Percentiles rank a stretch among this genome's conserved stretches.
Evolutionary conservation across 2,888 invertebrate genomes (phyloP).

Genomic region (Philereme transversata): DNA sequence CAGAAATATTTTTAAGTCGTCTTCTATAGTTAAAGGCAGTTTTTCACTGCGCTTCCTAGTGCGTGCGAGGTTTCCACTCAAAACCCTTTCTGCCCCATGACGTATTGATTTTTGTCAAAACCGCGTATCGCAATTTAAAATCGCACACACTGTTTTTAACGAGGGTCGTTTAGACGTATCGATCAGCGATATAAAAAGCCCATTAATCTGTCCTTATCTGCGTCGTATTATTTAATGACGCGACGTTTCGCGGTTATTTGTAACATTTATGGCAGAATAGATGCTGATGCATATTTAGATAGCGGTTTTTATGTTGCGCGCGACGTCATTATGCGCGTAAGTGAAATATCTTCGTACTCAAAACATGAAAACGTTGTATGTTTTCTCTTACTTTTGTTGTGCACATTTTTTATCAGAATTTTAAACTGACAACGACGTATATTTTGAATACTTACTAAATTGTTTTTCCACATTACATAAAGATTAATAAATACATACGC

Average conservation of each 20-base stretch:
- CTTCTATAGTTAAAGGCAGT: too few species aligned
- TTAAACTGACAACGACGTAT: too few species aligned
- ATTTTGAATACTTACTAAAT: too few species aligned
- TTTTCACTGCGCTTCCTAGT: too few species aligned
- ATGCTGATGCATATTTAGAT: slow-evolving; percentile 70
- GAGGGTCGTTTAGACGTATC: slow-evolving; percentile 69
- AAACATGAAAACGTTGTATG: slow-evolving; percentile 21
- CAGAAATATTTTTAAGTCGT: too few species aligned
- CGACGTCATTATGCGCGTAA: slow-evolving; percentile 55
- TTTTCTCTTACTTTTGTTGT: neutral
- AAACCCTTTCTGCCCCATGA: neutral
- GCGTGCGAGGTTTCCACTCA: too few species aligned
- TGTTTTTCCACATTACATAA: too few species aligned
- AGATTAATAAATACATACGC: too few species aligned
- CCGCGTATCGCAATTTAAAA: slow-evolving; percentile 67
- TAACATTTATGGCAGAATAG: slow-evolving; percentile 73
- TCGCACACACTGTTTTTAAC: slow-evolving; percentile 75
- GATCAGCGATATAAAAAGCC: slow-evolving; percentile 75
- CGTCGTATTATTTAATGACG: slow-evolving; percentile 80
- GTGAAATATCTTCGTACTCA: slow-evolving; percentile 50
- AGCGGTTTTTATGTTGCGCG: slow-evolving; percentile 56
- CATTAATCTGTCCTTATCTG: slow-evolving; percentile 82
- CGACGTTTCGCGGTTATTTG: slow-evolving; percentile 80
- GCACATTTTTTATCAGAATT: neutral
- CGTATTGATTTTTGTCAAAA: slow-evolving; percentile 20